Evolutionary conservation across 2,113 vertebrate species (phyloP), one percentile per base, ranked within the genome.

Genomic region (Ciconia maguari): DNA sequence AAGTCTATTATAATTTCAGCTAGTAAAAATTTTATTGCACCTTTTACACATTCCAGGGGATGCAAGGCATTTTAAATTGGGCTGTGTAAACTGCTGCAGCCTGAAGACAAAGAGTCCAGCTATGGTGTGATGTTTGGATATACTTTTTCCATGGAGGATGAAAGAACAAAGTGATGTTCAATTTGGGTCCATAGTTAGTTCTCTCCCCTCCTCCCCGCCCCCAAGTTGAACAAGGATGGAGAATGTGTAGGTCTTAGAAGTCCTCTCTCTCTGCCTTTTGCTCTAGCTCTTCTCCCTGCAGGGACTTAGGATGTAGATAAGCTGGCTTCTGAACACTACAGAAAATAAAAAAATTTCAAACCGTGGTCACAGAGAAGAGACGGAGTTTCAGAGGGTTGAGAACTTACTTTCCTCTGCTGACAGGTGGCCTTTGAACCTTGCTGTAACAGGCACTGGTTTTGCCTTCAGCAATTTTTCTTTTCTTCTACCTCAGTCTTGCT

Each of bases 1-100:
- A 84, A 83, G 75, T 84, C 76, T 92, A 32, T 85, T 91, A 87
- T 49, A 75, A 65, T 77, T 93, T 82, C 80, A 93, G 36, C 68
- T 32, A 29, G 64, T 90, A 96, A 93, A 87, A 70, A 8, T 25
- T 77, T 91, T 95, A 83, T 65, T 92, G 62, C 34, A n/a, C 61
- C 49, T 93, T 87, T 94, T 90, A 85, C 62, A 87, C 55, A 9
- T 92, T 94, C 38, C 38, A 80, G 24, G 44, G 38, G 16, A 16
- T 65, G 41, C 49, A 77, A 72, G 36, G 34, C 48, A 44, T 81
- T 94, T 95, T 61, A 69, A 69, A 64, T 15, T 77, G 65, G 34
- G 11, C 55, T 38, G 11, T 66, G n/a, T 44, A 78, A 91, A 72
- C 41, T 62, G 42, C 44, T 95, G 66, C 48, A 78, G 76, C 75